Base-by-base conservation (phyloP, 2,888 invertebrate genomes). In the Pachycephus smyrnensis region DNA sequence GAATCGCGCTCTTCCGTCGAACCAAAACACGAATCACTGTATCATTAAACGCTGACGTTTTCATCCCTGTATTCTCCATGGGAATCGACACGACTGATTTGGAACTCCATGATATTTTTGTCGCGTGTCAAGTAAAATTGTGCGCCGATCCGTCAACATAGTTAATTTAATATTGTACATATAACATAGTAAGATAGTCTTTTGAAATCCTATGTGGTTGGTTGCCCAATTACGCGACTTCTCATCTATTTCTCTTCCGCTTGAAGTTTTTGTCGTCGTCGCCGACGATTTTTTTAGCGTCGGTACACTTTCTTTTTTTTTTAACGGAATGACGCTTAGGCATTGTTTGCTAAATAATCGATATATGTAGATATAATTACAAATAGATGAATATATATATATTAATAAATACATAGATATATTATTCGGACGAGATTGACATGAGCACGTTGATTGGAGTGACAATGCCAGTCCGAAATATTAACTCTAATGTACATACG, bases 241-340 rank as follows among this genome's bases (percentile, higher is more conserved):
- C 23, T 23, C 55, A 55, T 23, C 9, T 55, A 55, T 23, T 55
- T 23, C 55, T 55, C 55, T 55, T 55, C 55, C 55, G 23, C 55
- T 55, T 55, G 55, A 55, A 23, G 55, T 55, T 55, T 55, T 55
- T 55, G 73, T 80, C 79, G 77, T 80, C 80, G 77, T 79, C 79
- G 80, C 78, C 37, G 80, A 80, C 76, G 74, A 55, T 55, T 78
- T 73, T 69, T 37, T 55, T 32, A 76, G 78, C 74, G 74, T 73
- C 75, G 78, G 78, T 69, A 23, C 23, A 1, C 35, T 55, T 23
- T 55, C 55, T 55, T 23, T 55, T 55, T 55, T 55, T 73, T 75
- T 87, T 82, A 83, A 86, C 81, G 80, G 80, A 84, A 86, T 84
- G 86, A 86, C 84, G 84, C 84, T 86, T 86, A 85, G 83, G 79